A percentile compares a stretch with the other conserved stretches of the same genome.
Evolutionary conservation across 2,888 invertebrate genomes (phyloP).

Genomic region (Torymus aiolomorphi): DNA sequence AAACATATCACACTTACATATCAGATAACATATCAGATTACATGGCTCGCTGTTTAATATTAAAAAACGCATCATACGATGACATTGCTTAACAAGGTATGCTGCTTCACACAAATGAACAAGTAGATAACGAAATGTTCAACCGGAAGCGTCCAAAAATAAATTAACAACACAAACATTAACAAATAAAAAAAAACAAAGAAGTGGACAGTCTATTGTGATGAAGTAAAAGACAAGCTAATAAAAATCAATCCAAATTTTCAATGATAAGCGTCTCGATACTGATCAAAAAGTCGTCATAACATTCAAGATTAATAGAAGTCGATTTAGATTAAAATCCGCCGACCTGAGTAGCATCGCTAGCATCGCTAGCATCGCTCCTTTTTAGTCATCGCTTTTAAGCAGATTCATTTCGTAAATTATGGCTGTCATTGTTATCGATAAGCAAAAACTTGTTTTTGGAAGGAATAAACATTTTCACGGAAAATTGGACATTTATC

Average conservation of each 20-base stretch:
- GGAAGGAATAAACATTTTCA: constrained; percentile 35
- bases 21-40: constrained; percentile 19
- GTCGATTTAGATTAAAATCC: constrained; percentile 27
- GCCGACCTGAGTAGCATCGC: constrained; percentile 8
- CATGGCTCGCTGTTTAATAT: constrained; percentile 37
- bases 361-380: too few relatives aligned
- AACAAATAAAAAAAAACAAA: constrained; percentile 18
- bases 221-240: neutral
- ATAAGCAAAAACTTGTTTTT: constrained; percentile 32
- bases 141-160: constrained; percentile 40
- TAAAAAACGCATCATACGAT: constrained; percentile 35
- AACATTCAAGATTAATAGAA: constrained; percentile 40
- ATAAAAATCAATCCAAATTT: constrained; percentile 2
- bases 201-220: neutral
- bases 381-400: constrained; percentile 22
- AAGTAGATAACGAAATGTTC: constrained; percentile 1
- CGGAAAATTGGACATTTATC: constrained; percentile 46
- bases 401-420: constrained; percentile 61
- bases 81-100: constrained; percentile 33
- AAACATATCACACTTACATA: constrained; percentile 37
- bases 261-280: constrained; percentile 27
- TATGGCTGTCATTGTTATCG: constrained; percentile 59
- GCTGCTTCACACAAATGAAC: constrained; percentile 18
- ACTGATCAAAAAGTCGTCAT: constrained; percentile 19
- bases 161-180: constrained; percentile 11